A percentile compares a stretch with the other conserved stretches of the same genome.
These are phyloP conservation scores for Umimayanthus kanabou DNA, from an alignment of 92 coral and sea anemone species.

Conservation along the genomic window DNA sequence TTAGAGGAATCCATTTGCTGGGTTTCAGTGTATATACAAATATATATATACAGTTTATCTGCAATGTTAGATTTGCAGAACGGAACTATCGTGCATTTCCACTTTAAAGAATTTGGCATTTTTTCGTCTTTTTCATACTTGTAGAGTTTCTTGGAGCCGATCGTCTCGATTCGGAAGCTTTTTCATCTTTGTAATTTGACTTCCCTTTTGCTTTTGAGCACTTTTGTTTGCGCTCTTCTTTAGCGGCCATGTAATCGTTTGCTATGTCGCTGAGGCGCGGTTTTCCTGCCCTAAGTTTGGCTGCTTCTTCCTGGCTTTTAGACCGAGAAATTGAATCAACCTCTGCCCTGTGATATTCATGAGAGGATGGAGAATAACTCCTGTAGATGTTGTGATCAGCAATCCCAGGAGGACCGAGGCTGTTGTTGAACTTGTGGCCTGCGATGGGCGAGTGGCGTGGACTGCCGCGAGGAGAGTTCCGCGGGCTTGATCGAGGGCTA, in stretches of 20 bases:
- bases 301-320: neutral
- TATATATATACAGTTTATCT: neutral
- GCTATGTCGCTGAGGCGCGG: constrained; percentile 8
- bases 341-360: constrained; percentile 14
- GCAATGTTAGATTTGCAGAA: neutral
- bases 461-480: constrained; percentile 16
- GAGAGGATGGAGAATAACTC: constrained; percentile 6
- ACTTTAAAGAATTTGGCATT: constrained; percentile 15
- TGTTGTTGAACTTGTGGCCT: constrained; percentile 14
- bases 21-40: too few relatives aligned
- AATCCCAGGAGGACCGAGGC: neutral
- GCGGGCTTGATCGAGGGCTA: constrained; percentile 29
- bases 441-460: constrained; percentile 38
- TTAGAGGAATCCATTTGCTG: neutral
- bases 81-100: neutral
- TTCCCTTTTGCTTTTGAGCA: neutral
- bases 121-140: constrained; percentile 13
- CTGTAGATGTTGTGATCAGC: neutral
- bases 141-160: neutral
- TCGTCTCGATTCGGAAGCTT: neutral
- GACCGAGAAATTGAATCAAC: neutral
- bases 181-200: neutral
- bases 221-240: neutral
- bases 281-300: neutral
- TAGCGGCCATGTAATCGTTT: neutral